Evolutionary conservation across 2,888 invertebrate species (phyloP), one percentile per base, ranked within the genome.

Genomic region (Lithophane leautieri): DNA sequence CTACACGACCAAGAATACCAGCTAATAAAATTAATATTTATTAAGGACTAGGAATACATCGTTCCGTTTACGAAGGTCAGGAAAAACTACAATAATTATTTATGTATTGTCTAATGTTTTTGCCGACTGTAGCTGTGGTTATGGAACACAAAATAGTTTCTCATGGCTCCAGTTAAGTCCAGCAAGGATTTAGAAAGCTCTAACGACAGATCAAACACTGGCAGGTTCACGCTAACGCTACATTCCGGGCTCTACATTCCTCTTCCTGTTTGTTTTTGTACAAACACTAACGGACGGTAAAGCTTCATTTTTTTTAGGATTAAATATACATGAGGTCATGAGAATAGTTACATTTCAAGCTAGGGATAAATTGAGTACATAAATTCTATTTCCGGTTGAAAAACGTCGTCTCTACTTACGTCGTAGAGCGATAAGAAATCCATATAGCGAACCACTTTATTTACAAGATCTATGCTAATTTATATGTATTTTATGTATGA

Each of bases 151-250:
- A 67, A 70, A 61, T 40, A 61, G 68, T 76, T 50, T 67, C 66
- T 73, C 73, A 82, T 65, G 42, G 77, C 79, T 76, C n/a, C 54
- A 62, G 81, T 72, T 83, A 81, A 88, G 89, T 87, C 83, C 86
- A 82, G 87, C 87, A 92, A 93, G 94, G 93, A 92, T 93, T 93
- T 92, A 91, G 92, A 94, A 92, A 94, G 94, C 90, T 94, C 92
- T 95, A 96, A 96, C 91, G 85, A 92, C 91, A 92, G 87, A 88
- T 89, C 95, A 96, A 96, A 96, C 93, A 95, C 87, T 88, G 89
- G 85, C 90, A 89, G 89, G 91, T 92, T 91, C 91, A 91, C 90
- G 89, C 90, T 83, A 88, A 84, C 88, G 92, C 91, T 92, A 92
- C 94, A 94, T 94, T 94, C 94, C 94, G 80, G 89, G 86, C 91